Percentiles rank a stretch among this genome's conserved stretches.
These are phyloP conservation scores for Steinernema hermaphroditum DNA, from an alignment of 2,888 invertebrate species.

Conservation along the genomic window DNA sequence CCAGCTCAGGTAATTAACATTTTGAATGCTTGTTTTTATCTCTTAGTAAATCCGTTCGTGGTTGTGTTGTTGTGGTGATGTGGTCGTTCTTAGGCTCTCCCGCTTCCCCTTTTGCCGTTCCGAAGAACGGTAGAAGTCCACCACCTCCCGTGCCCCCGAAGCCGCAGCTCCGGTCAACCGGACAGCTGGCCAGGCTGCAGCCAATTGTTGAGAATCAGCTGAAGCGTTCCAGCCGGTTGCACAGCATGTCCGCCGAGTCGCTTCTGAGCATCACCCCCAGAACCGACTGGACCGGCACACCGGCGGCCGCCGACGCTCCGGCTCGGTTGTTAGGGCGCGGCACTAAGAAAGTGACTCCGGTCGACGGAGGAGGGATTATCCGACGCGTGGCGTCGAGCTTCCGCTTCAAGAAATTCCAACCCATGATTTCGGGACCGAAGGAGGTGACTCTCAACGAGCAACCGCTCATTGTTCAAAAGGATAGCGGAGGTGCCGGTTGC, in stretches of 20 bases:
- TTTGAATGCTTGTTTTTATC: neutral
- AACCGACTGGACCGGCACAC: neutral
- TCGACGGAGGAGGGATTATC: conserved; percentile 40
- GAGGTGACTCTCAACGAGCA: conserved; percentile 33
- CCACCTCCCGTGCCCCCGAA: conserved; percentile 11
- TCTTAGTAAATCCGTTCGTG: neutral
- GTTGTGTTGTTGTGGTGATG: conserved; percentile 8
- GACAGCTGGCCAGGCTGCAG: neutral
- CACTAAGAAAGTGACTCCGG: conserved; percentile 36
- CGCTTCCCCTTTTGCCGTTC: neutral
- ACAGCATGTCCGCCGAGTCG: conserved; percentile 39
- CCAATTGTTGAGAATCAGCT: neutral
- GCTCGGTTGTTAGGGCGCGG: neutral
- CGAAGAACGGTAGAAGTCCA: conserved; percentile 14
- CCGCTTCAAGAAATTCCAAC: conserved; percentile 40
- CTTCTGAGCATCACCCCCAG: conserved; percentile 23
- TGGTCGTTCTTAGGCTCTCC: conserved; percentile 1
- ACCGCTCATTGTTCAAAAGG: conserved; percentile 3
- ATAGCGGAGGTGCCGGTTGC: neutral
- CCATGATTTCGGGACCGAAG: conserved; percentile 30
- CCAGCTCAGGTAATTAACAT: conserved; percentile 6
- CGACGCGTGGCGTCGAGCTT: conserved; percentile 50
- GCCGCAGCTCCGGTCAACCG: neutral
- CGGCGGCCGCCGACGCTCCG: neutral
- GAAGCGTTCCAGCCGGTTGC: neutral